Evolutionary conservation across 1,140 invertebrate genomes (phyloP).

Genomic region (Drosophila tropicalis): DNA sequence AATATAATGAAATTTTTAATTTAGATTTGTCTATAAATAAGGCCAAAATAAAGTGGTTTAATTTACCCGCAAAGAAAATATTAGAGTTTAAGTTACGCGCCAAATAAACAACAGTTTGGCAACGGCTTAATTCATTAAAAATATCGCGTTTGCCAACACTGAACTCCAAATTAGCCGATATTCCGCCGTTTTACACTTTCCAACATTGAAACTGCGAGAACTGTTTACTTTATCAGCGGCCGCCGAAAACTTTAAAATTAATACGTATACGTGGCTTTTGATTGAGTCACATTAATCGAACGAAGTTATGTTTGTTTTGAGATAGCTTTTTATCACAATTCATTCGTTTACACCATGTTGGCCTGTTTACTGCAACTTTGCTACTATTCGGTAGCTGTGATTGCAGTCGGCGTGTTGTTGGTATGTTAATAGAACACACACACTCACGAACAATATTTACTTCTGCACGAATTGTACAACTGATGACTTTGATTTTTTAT

Average conservation of each 20-base stretch:
- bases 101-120: too few species aligned
- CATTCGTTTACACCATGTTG: slow-evolving; percentile 42
- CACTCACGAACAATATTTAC: background rate
- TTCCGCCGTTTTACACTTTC: too few species aligned
- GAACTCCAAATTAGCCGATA: too few species aligned
- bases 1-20: too few species aligned
- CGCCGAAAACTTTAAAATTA: slow-evolving; percentile 39
- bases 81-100: too few species aligned
- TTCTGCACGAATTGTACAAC: slow-evolving; percentile 22
- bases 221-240: slow-evolving; percentile 37
- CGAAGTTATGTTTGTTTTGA: slow-evolving; percentile 54
- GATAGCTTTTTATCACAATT: slow-evolving; percentile 38
- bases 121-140: too few species aligned
- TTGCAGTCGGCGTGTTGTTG: slow-evolving; percentile 30
- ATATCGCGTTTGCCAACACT: too few species aligned
- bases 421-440: slow-evolving; percentile 43
- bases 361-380: slow-evolving; percentile 43
- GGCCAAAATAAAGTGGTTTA: too few species aligned
- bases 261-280: slow-evolving; percentile 56
- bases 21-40: too few species aligned
- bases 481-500: slow-evolving; percentile 13
- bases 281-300: slow-evolving; percentile 42
- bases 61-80: too few species aligned
- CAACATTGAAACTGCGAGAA: background rate
- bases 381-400: slow-evolving; percentile 43